Evolutionary conservation across 2,888 invertebrate genomes (phyloP).

Genomic region (Drosophila monieri): DNA sequence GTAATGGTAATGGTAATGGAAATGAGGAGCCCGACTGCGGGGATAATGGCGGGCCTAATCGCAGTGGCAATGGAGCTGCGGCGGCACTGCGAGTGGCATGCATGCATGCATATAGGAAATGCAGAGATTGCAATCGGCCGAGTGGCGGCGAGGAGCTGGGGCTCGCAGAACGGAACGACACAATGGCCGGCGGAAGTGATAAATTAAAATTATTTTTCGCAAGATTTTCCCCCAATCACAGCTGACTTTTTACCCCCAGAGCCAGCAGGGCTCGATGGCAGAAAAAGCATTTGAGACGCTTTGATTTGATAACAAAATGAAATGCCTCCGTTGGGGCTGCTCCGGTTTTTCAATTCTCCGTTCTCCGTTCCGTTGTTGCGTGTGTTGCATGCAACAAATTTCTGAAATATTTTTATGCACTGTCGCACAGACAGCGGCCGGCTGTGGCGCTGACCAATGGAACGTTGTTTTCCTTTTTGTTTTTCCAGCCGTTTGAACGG

Average conservation of each 20-base stretch:
- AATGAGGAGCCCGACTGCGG: constrained; percentile 5
- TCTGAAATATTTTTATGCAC: constrained; percentile 75
- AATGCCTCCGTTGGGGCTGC: constrained; percentile 13
- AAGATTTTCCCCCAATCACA: constrained; percentile 69
- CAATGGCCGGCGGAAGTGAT: constrained; percentile 79
- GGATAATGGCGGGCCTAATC: constrained; percentile 43
- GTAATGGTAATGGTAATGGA: constrained; percentile 41
- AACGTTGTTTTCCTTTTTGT: constrained; percentile 43
- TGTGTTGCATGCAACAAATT: constrained; percentile 55
- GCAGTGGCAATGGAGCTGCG: constrained; percentile 44
- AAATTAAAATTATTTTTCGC: constrained; percentile 80
- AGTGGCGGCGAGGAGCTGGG: constrained; percentile 7
- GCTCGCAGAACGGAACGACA: constrained; percentile 57
- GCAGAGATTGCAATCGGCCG: constrained; percentile 71
- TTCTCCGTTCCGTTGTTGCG: constrained; percentile 28
- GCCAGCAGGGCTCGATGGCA: constrained; percentile 5
- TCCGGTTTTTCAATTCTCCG: not conserved
- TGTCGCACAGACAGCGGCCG: constrained; percentile 61
- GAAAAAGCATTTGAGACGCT: constrained; percentile 46
- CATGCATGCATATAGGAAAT: constrained; percentile 78
- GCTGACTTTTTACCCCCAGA: constrained; percentile 21
- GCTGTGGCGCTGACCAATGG: constrained; percentile 42
- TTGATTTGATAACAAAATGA: constrained; percentile 69
- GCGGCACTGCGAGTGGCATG: constrained; percentile 50
- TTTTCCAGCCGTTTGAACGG: constrained; percentile 31